These are phyloP conservation scores for Chrysaora quinquecirrha DNA, from an alignment of 30 jellyfish, hydroid and myxozoan species.

Conservation along the genomic window DNA sequence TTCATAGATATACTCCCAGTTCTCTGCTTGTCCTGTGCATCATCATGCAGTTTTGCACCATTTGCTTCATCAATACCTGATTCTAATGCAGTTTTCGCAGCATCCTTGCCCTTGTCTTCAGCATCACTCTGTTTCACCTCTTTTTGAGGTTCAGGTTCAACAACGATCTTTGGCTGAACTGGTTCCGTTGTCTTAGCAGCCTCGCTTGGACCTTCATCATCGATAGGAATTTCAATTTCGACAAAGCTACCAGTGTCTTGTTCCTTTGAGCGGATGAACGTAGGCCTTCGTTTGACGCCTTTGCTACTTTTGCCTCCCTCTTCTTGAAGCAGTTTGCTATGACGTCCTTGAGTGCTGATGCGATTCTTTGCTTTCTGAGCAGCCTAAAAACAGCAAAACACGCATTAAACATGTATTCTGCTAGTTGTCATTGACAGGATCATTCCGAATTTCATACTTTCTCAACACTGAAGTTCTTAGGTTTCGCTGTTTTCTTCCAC, in stretches of 20 bases:
- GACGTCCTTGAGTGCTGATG: slow-evolving; percentile 44
- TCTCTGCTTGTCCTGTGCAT: background rate
- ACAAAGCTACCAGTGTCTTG: background rate
- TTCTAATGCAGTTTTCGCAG: background rate
- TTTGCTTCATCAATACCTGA: background rate
- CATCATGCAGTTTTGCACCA: background rate
- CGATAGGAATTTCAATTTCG: slow-evolving; percentile 70
- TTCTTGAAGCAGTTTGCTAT: slow-evolving; percentile 1
- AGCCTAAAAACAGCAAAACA: slow-evolving; percentile 40
- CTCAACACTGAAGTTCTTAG: too few species aligned
- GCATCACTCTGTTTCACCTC: background rate
- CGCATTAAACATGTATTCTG: too few species aligned
- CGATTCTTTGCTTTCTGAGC: slow-evolving; percentile 86
- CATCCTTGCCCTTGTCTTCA: background rate
- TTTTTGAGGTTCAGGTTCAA: background rate
- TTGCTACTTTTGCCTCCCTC: slow-evolving; percentile 39
- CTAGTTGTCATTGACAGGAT: too few species aligned
- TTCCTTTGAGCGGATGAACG: slow-evolving; percentile 52
- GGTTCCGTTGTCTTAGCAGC: background rate
- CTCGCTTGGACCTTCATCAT: slow-evolving; percentile 37
- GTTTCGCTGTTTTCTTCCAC: too few species aligned
- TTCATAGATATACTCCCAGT: background rate
- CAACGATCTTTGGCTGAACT: background rate
- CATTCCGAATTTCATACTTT: too few species aligned
- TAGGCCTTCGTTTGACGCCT: slow-evolving; percentile 68